Base-by-base conservation (phyloP, 2,113 vertebrate species). In the Ailuropoda melanoleuca region DNA sequence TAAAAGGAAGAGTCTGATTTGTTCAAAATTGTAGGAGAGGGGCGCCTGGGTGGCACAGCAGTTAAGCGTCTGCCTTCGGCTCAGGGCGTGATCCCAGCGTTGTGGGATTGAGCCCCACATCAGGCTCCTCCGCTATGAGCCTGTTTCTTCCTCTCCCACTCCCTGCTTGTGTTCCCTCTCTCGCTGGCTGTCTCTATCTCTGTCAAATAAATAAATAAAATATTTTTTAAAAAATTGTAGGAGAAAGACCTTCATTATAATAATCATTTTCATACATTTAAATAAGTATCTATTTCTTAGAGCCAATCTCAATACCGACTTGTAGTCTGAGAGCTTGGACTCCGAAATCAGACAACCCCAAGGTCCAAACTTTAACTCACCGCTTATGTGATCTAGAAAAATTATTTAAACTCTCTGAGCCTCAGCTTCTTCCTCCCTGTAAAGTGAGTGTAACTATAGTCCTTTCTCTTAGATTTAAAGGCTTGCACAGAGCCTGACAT, bases 21-120 rank as follows among this genome's bases (percentile, higher is more conserved):
- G 46, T 80, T 97, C 72, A 86, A 89, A 96, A 58, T 12, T 81
- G 72, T 89, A 34, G 78, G 17, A 90, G 85, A 88, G n/a, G n/a
- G n/a, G n/a, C n/a, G n/a, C n/a, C n/a, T n/a, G n/a, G n/a, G n/a
- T n/a, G n/a, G n/a, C n/a, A n/a, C n/a, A n/a, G n/a, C n/a, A n/a
- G n/a, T n/a, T n/a, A n/a, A n/a, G n/a, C n/a, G n/a, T n/a, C n/a
- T n/a, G n/a, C n/a, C n/a, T n/a, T n/a, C n/a, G n/a, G n/a, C n/a
- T n/a, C n/a, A n/a, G n/a, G n/a, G n/a, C n/a, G n/a, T n/a, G n/a
- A n/a, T n/a, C n/a, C n/a, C n/a, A n/a, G n/a, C n/a, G n/a, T n/a
- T n/a, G n/a, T n/a, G n/a, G n/a, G n/a, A n/a, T n/a, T n/a, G n/a
- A n/a, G n/a, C n/a, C n/a, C n/a, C n/a, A n/a, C n/a, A n/a, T n/a